phyloP scores from a whole-genome alignment of 2,888 invertebrate genomes.

The Drosophila birchii region DNA sequence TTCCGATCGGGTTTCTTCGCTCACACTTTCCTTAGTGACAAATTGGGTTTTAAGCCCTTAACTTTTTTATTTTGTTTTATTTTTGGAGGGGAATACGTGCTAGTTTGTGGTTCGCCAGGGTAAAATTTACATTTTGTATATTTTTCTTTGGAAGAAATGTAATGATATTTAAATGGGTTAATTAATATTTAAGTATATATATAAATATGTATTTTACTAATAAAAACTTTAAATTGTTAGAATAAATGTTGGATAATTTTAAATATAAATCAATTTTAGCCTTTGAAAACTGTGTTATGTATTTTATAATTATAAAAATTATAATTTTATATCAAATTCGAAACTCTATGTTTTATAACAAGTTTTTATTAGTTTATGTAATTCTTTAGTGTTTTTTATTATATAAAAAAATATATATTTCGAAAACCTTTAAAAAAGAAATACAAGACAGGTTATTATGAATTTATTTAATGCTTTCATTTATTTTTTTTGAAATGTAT shows the following conservation, averaged over 20 bases:
- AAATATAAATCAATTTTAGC: no score
- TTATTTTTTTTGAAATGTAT: no score
- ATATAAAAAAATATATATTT: no score
- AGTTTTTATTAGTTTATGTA: no score
- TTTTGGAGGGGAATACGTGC: constrained; percentile 8
- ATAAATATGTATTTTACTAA: not conserved
- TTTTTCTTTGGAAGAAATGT: not conserved
- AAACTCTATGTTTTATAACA: not conserved
- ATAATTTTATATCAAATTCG: not conserved
- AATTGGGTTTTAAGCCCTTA: constrained; percentile 54
- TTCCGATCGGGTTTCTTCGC: constrained; percentile 35
- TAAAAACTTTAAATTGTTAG: no score
- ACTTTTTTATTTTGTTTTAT: not conserved
- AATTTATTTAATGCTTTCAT: no score
- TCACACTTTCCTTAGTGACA: constrained; percentile 33
- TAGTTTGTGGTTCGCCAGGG: constrained; percentile 14
- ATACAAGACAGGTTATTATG: no score
- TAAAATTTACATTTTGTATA: not conserved
- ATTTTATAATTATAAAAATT: not conserved
- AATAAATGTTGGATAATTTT: no score
- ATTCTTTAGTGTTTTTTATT: no score
- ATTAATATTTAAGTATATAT: no score
- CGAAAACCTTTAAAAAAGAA: no score
- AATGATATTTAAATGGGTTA: not conserved
- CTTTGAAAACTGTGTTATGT: no score